These are phyloP conservation scores for Decapterus maruadsi DNA, from an alignment of 2,797 vertebrate species.

Conservation along the genomic window DNA sequence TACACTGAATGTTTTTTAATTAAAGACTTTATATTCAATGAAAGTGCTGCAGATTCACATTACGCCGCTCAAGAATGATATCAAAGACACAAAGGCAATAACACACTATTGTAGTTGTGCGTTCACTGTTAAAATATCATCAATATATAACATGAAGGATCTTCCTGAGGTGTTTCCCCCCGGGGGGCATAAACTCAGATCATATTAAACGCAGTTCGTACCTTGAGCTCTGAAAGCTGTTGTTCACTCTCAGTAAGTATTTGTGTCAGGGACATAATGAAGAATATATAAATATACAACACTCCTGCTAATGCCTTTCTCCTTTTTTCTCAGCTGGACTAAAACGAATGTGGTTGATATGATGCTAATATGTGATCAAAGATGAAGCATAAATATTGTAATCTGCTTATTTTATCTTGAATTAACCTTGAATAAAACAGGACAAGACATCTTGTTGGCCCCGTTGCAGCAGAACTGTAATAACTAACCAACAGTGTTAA, in stretches of 20 bases:
- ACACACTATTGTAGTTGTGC: too few species aligned
- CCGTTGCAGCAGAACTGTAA: too few species aligned
- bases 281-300: not conserved
- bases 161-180: too few species aligned
- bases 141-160: too few species aligned
- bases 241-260: not conserved
- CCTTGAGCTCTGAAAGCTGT: not conserved
- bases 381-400: too few species aligned
- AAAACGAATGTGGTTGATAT: not conserved
- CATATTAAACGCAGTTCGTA: too few species aligned
- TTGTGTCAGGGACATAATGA: not conserved
- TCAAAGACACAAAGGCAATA: constrained; percentile 12
- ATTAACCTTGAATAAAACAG: too few species aligned
- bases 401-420: too few species aligned
- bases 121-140: not conserved
- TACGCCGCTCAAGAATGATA: not conserved
- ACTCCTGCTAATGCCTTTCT: not conserved
- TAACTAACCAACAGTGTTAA: too few species aligned
- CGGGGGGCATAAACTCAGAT: too few species aligned
- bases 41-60: constrained; percentile 17
- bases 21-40: constrained; percentile 35
- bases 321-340: not conserved
- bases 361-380: too few species aligned
- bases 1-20: constrained; percentile 25
- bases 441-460: too few species aligned